phyloP scores from a whole-genome alignment of 2,797 vertebrate species.

The Luscinia megarhynchos region DNA sequence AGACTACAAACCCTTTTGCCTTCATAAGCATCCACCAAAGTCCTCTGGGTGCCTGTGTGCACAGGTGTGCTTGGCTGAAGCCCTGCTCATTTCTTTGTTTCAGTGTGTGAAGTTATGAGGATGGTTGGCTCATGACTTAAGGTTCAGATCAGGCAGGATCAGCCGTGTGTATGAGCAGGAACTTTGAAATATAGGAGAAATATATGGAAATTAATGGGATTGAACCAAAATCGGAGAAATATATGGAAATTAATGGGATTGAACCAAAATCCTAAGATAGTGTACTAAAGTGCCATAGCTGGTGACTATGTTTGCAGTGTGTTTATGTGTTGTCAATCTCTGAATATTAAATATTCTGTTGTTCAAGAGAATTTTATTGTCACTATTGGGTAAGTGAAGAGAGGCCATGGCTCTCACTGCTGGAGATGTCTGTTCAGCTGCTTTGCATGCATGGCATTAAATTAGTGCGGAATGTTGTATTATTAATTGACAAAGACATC shows the following conservation, averaged over 20 bases:
- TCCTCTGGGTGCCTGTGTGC: background rate
- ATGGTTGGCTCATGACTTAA: background rate
- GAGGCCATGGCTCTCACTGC: background rate
- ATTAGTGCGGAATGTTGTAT: background rate
- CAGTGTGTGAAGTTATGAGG: background rate
- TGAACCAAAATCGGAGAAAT: background rate
- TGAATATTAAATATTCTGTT: background rate
- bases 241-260: background rate
- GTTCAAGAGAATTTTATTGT: slow-evolving; percentile 6
- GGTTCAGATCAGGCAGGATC: background rate
- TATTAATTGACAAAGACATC: slow-evolving; percentile 33
- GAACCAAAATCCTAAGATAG: background rate
- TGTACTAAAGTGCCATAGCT: background rate
- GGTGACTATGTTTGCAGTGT: background rate
- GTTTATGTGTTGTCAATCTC: background rate
- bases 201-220: background rate
- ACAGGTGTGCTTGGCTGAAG: background rate
- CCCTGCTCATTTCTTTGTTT: background rate
- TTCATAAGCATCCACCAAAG: background rate
- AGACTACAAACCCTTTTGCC: accelerated
- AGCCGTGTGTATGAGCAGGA: accelerated
- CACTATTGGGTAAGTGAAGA: slow-evolving; percentile 11
- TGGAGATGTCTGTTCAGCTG: slow-evolving; percentile 26
- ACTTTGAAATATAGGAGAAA: background rate
- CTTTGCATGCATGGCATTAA: background rate